Evolutionary conservation across 2,113 vertebrate species (phyloP).

Genomic region (Bos indicus): DNA sequence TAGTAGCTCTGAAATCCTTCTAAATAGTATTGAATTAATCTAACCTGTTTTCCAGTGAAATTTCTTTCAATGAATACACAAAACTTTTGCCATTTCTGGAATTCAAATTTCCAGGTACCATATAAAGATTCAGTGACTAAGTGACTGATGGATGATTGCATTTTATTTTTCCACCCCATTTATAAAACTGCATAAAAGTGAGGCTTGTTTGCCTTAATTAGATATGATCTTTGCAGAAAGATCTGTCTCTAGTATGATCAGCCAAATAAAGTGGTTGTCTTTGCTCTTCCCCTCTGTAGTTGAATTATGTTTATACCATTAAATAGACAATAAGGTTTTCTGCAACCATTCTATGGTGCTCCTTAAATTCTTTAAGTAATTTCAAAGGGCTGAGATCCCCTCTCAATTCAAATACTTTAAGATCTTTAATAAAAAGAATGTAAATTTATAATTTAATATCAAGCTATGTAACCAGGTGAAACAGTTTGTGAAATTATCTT

Average conservation of each 20-base stretch:
- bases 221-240: constrained; percentile 15
- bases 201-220: not conserved
- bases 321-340: constrained; percentile 74
- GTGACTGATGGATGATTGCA: constrained; percentile 58
- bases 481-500: constrained; percentile 80
- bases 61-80: constrained; percentile 23
- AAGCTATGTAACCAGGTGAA: constrained; percentile 85
- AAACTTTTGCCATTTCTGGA: constrained; percentile 66
- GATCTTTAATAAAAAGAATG: constrained; percentile 84
- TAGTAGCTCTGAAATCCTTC: constrained; percentile 80
- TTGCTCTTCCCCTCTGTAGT: constrained; percentile 60
- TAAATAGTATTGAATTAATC: constrained; percentile 67
- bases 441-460: constrained; percentile 83
- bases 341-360: constrained; percentile 77
- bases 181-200: constrained; percentile 65
- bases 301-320: constrained; percentile 64
- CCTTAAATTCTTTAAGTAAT: constrained; percentile 76
- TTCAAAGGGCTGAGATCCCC: constrained; percentile 77
- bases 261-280: constrained; percentile 62
- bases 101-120: constrained; percentile 73
- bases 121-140: constrained; percentile 68
- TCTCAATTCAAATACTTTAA: constrained; percentile 80
- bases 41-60: constrained; percentile 75
- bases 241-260: constrained; percentile 63
- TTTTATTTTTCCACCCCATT: constrained; percentile 33